Evolutionary conservation across 2,797 vertebrate genomes (phyloP), one percentile per base, ranked within the genome.

Genomic region (Cebuella pygmaea): DNA sequence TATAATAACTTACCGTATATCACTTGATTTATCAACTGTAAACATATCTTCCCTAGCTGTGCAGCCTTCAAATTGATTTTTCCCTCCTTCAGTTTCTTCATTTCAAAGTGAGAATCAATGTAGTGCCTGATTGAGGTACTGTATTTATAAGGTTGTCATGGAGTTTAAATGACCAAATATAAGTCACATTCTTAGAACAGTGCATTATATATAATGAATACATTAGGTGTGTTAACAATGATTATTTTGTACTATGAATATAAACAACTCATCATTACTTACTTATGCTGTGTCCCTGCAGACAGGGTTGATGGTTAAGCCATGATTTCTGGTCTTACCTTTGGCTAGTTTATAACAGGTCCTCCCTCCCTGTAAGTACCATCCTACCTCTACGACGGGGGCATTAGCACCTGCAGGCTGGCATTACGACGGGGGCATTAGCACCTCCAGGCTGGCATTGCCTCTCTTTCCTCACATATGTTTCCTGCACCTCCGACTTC

Each of bases 381-480:
- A 0, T n/a, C 39, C 30, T 44, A 52, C 19, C 52, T 48, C 46
- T 33, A 30, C 2, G 55, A 22, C 27, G 64, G 27, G 33, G 14
- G 15, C 2, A 1, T 39, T 6, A 7, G 20, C 24, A 1, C n/a
- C 14, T 67, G 19, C 0, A 2, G 7, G 24, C 1, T 7, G 46
- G 5, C 8, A 0, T 44, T 7, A 39, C 36, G 36, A 22, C 33
- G 64, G 27, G 30, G 13, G 15, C 2, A 1, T 39, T 6, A 7
- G 20, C 24, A 1, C 39, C 14, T 67, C 24, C 0, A 2, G 7
- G 24, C 1, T 7, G 46, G 5, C 8, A 0, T 44, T 7, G 0
- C 39, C 13, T 90, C 4, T 33, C 57, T 30, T 52, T 27, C n/a
- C 12, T 72, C 50, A 76, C 17, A 13, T 9, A 57, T 0, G 0